A percentile compares a stretch with the other conserved stretches of the same genome.
Conservation (phyloP, 2,888 invertebrate genomes). For the Sarcophaga carnaria region DNA sequence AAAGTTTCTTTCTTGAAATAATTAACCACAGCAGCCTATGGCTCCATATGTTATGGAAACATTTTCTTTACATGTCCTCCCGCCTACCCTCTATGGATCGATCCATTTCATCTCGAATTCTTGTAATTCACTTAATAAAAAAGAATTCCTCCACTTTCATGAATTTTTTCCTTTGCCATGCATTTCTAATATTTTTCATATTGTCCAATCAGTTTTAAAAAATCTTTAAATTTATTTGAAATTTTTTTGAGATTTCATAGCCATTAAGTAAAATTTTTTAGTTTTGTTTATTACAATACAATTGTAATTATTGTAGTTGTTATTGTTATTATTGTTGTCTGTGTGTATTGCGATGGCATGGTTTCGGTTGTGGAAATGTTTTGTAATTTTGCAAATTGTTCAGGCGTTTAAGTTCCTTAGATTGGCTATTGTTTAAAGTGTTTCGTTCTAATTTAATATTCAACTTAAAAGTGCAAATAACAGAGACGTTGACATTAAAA, state of each 20-base stretch:
- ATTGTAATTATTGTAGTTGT: slow-evolving; percentile 20
- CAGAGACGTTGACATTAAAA: slow-evolving; percentile 11
- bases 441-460: slow-evolving; percentile 62
- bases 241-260: slow-evolving; percentile 43
- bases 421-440: slow-evolving; percentile 66
- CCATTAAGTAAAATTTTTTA: slow-evolving; percentile 25
- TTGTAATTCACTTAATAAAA: slow-evolving; percentile 5
- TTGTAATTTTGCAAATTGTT: slow-evolving; percentile 68
- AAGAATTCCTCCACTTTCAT: slow-evolving; percentile 18
- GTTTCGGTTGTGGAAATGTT: slow-evolving; percentile 46
- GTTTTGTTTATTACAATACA: neutral
- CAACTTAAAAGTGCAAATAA: slow-evolving; percentile 31
- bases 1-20: slow-evolving; percentile 61
- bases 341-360: neutral
- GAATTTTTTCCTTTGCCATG: neutral
- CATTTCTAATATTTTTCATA: slow-evolving; percentile 49
- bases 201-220: slow-evolving; percentile 60
- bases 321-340: neutral
- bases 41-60: neutral
- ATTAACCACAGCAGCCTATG: slow-evolving; percentile 50
- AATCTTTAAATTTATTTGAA: slow-evolving; percentile 66
- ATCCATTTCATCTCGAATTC: neutral
- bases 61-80: no score
- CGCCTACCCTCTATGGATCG: neutral
- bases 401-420: slow-evolving; percentile 64